A percentile compares a stretch with the other conserved stretches of the same genome.
phyloP scores from a whole-genome alignment of 2,113 vertebrate species.

The Neolamprologus kungweensis region DNA sequence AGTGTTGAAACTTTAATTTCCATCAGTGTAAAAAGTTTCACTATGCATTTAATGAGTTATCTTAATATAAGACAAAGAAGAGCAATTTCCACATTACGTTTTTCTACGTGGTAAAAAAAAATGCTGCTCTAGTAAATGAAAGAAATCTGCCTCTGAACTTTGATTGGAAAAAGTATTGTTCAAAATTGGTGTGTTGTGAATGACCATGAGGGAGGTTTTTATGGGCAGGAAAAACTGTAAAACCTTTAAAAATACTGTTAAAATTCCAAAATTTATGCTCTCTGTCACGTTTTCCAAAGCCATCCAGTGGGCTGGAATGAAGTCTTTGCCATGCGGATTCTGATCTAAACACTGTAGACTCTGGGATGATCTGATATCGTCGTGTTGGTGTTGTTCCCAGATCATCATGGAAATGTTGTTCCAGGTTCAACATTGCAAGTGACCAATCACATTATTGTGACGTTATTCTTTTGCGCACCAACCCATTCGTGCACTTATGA shows the following conservation, averaged over 20 bases:
- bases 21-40: not conserved
- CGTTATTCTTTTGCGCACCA: too few species aligned
- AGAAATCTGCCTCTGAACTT: not conserved
- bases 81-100: not conserved
- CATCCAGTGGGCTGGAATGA: not conserved
- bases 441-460: too few species aligned
- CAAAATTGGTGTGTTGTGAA: not conserved
- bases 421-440: too few species aligned
- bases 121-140: not conserved
- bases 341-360: not conserved
- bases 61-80: accelerated
- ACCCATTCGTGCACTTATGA: too few species aligned
- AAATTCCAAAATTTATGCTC: not conserved
- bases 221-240: not conserved
- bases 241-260: not conserved
- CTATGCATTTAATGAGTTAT: not conserved
- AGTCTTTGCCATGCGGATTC: not conserved
- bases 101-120: not conserved
- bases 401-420: too few species aligned
- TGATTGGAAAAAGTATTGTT: not conserved
- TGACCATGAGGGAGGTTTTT: not conserved
- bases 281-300: not conserved
- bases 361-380: not conserved
- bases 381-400: too few species aligned
- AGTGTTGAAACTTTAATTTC: not conserved